These are phyloP conservation scores for Aleiodes testaceus DNA, from an alignment of 2,888 invertebrate genomes.

Conservation along the genomic window DNA sequence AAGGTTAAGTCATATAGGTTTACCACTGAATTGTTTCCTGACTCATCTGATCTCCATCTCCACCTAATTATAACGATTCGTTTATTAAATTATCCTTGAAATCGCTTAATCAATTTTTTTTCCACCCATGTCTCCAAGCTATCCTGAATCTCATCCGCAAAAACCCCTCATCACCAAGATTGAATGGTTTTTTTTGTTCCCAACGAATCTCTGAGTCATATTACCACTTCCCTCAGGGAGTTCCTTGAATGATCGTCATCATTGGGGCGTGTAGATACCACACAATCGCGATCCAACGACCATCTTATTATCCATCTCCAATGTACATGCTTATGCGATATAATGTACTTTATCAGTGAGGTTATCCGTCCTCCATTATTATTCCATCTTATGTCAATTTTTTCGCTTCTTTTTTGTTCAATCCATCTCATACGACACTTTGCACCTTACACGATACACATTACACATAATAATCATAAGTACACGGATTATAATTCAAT, in stretches of 20 bases:
- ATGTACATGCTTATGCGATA: neutral
- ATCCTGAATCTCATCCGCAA: neutral
- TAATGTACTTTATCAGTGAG: neutral
- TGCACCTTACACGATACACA: slow-evolving; percentile 16
- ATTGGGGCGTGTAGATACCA: slow-evolving; percentile 36
- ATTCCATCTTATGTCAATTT: neutral
- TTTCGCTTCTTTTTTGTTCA: too few species aligned
- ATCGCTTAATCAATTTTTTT: slow-evolving; percentile 5
- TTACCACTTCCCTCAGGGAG: slow-evolving; percentile 27
- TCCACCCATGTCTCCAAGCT: neutral
- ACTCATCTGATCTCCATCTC: neutral
- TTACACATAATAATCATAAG: neutral
- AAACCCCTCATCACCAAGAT: slow-evolving; percentile 35
- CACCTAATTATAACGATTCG: neutral
- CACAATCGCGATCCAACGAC: slow-evolving; percentile 40
- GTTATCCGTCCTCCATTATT: slow-evolving; percentile 15
- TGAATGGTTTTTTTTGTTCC: slow-evolving; percentile 28
- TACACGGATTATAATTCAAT: neutral
- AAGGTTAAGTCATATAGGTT: too few species aligned
- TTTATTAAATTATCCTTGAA: neutral
- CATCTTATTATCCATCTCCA: slow-evolving; percentile 40
- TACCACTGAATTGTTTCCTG: too few species aligned
- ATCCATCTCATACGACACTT: slow-evolving; percentile 41
- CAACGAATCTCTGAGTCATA: slow-evolving; percentile 18
- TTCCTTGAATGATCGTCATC: slow-evolving; percentile 32